Base-by-base conservation (phyloP, 2,888 invertebrate species). In the Parapristionchus giblindavisi region DNA sequence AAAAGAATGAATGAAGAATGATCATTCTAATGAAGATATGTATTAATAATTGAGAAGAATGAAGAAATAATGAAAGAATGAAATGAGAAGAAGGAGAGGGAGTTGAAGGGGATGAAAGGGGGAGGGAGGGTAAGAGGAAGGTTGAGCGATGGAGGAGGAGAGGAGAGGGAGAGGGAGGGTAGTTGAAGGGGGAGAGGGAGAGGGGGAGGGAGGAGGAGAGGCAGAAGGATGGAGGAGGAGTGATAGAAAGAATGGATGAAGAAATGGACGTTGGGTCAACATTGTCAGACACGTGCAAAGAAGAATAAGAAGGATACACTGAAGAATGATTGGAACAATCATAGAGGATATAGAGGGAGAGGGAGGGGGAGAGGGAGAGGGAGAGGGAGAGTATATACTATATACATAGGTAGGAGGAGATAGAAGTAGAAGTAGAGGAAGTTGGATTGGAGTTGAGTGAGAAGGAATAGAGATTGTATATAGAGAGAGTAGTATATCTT, bases 41-140 rank as follows among this genome's bases (percentile, higher is more conserved):
- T 63, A 63, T 63, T 40, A 63, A 63, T 63, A 40, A 63, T 63
- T 63, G 63, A 63, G 27, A 27, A 38, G 63, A n/a, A 2, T 21
- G 27, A 27, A 38, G 63, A 36, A 32, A 32, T n/a, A n/a, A n/a
- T n/a, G n/a, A n/a, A n/a, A n/a, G n/a, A n/a, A n/a, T n/a, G n/a
- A n/a, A n/a, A n/a, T n/a, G n/a, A n/a, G n/a, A n/a, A n/a, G n/a
- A n/a, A n/a, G n/a, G n/a, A n/a, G n/a, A n/a, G n/a, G n/a, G n/a
- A n/a, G n/a, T n/a, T n/a, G n/a, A n/a, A n/a, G n/a, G n/a, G n/a
- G n/a, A n/a, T n/a, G n/a, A n/a, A n/a, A n/a, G n/a, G n/a, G n/a
- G n/a, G n/a, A n/a, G n/a, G n/a, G n/a, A n/a, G n/a, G n/a, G n/a
- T n/a, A n/a, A n/a, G n/a, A n/a, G n/a, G n/a, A n/a, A n/a, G n/a